Evolutionary conservation across 1,140 invertebrate species (phyloP).

Genomic region (Glossosoma conforme): DNA sequence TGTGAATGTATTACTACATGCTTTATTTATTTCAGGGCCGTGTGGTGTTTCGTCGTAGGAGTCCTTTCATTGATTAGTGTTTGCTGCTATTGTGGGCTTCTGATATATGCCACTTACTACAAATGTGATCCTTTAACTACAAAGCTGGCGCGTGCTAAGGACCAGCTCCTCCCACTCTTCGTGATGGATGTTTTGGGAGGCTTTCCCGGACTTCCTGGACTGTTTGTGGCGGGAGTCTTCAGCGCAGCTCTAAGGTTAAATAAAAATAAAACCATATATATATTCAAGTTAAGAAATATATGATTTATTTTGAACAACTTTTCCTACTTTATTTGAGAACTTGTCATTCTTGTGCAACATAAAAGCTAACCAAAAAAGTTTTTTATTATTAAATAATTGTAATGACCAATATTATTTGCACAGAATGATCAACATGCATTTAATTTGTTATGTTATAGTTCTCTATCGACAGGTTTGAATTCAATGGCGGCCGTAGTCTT

Average conservation of each 20-base stretch:
- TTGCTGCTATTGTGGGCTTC: slow-evolving; percentile 66
- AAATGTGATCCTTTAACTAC: slow-evolving; percentile 77
- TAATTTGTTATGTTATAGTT: slow-evolving; percentile 49
- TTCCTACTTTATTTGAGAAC: neutral
- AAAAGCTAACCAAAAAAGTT: neutral
- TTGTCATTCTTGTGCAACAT: neutral
- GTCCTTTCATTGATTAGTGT: slow-evolving; percentile 48
- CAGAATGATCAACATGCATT: neutral
- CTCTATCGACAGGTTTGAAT: slow-evolving; percentile 84
- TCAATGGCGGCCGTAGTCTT: slow-evolving; percentile 87
- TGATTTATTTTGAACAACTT: neutral
- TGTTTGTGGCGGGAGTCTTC: slow-evolving; percentile 75
- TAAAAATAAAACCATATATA: slow-evolving; percentile 1
- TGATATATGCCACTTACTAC: slow-evolving; percentile 77
- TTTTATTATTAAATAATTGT: neutral
- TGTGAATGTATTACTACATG: too few relatives aligned
- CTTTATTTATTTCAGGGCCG: slow-evolving; percentile 52
- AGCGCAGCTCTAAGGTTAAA: slow-evolving; percentile 77
- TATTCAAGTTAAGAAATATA: neutral
- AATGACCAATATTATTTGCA: too few relatives aligned
- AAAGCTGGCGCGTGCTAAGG: slow-evolving; percentile 58
- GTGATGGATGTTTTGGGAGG: slow-evolving; percentile 69
- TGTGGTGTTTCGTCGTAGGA: slow-evolving; percentile 63
- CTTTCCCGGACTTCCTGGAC: slow-evolving; percentile 63
- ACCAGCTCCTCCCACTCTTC: slow-evolving; percentile 62